Evolutionary conservation across 2,113 vertebrate genomes (phyloP).

Genomic region (Malurus elegans): DNA sequence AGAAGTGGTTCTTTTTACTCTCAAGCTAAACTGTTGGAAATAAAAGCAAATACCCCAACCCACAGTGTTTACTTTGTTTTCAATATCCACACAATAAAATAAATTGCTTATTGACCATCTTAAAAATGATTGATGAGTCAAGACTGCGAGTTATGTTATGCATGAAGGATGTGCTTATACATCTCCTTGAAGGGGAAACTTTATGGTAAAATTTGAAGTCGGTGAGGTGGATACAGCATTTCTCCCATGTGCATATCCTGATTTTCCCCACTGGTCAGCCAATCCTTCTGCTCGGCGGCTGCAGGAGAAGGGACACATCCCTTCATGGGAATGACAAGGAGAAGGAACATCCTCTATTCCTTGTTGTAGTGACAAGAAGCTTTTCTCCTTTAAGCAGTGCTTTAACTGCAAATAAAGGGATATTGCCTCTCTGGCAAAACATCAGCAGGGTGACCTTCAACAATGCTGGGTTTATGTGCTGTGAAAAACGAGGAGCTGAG

Average conservation of each 20-base stretch:
- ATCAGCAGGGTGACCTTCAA: slow-evolving; percentile 5
- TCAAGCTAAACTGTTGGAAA: neutral
- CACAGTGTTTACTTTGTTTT: neutral
- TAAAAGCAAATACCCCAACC: neutral
- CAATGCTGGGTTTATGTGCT: neutral
- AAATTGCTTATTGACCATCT: slow-evolving; percentile 35
- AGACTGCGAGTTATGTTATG: neutral
- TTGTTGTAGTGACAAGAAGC: neutral
- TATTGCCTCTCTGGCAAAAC: slow-evolving; percentile 17
- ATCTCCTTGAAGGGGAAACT: neutral
- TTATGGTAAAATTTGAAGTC: neutral
- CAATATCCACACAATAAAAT: neutral
- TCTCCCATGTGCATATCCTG: neutral
- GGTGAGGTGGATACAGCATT: neutral
- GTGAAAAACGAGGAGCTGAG: slow-evolving; percentile 6
- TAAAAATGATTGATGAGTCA: slow-evolving; percentile 11
- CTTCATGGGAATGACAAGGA: neutral
- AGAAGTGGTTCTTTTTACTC: neutral
- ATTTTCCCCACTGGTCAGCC: neutral
- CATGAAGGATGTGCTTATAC: neutral
- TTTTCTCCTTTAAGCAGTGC: neutral
- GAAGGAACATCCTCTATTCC: neutral
- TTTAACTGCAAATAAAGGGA: slow-evolving; percentile 11
- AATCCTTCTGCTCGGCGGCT: neutral
- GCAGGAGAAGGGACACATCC: neutral